Conservation (phyloP, 2,888 invertebrate genomes). For the Cataglyphis cursor region DNA sequence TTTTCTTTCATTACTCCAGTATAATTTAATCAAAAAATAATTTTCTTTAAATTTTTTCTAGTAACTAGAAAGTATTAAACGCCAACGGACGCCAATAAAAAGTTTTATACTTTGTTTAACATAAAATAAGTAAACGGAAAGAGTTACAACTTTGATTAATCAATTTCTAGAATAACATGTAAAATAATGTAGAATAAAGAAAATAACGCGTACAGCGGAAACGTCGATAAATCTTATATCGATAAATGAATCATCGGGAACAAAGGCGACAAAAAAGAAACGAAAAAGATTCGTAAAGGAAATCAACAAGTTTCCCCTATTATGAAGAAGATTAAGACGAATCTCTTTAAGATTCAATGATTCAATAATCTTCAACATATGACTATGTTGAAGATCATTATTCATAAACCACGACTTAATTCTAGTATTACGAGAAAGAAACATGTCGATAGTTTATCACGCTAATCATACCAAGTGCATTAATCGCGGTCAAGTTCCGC, state of each 20-base stretch:
- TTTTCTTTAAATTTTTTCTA: constrained; percentile 27
- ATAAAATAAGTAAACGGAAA: constrained; percentile 1
- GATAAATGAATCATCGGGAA: neutral
- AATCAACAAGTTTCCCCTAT: neutral
- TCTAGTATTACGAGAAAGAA: neutral
- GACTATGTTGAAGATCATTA: constrained; percentile 3
- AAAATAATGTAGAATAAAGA: constrained; percentile 1
- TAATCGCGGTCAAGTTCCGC: neutral
- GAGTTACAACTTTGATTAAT: constrained; percentile 12
- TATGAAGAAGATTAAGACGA: neutral
- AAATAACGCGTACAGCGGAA: constrained; percentile 11
- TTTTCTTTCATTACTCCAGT: neutral
- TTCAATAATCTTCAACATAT: no score
- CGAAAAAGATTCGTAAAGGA: neutral
- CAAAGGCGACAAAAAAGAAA: neutral
- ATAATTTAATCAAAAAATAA: constrained; percentile 23
- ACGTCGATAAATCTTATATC: neutral
- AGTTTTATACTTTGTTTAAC: constrained; percentile 28
- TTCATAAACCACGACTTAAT: neutral
- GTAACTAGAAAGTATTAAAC: constrained; percentile 34
- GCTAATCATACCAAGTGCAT: neutral
- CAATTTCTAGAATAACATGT: neutral
- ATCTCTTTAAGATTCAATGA: neutral
- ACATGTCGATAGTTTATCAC: neutral
- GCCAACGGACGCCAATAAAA: constrained; percentile 16